These are phyloP conservation scores for Rhyacophila evoluta DNA, from an alignment of 2,888 invertebrate genomes.

Conservation along the genomic window DNA sequence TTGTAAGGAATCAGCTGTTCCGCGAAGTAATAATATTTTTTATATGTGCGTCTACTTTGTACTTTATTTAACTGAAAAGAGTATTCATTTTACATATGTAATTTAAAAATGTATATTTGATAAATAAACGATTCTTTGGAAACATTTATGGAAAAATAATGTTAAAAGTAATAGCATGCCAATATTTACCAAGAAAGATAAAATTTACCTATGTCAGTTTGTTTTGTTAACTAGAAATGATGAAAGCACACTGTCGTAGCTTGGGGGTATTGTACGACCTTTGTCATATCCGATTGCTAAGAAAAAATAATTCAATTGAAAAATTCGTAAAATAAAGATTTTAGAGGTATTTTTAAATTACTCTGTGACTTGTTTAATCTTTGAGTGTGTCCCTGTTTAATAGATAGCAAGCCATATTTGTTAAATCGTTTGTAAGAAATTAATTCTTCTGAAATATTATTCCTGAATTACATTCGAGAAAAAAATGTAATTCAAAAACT, in stretches of 20 bases:
- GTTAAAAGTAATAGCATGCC: not conserved
- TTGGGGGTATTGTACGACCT: slow-evolving; percentile 10
- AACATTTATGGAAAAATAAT: not conserved
- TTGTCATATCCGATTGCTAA: slow-evolving; percentile 6
- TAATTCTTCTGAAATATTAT: too few relatives aligned
- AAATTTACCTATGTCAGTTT: not conserved
- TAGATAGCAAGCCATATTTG: too few relatives aligned
- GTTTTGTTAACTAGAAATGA: slow-evolving; percentile 27
- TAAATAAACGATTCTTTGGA: not conserved
- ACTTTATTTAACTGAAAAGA: too few relatives aligned
- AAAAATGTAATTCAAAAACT: too few relatives aligned
- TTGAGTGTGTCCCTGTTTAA: too few relatives aligned
- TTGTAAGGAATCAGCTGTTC: too few relatives aligned
- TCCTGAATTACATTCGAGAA: too few relatives aligned
- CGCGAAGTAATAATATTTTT: too few relatives aligned
- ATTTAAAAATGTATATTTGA: not conserved
- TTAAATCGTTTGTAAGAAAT: too few relatives aligned
- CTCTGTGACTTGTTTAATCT: not conserved
- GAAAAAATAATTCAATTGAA: slow-evolving; percentile 13
- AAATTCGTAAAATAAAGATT: not conserved
- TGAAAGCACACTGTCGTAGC: slow-evolving; percentile 27
- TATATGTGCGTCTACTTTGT: too few relatives aligned
- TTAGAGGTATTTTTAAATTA: not conserved
- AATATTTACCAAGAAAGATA: not conserved
- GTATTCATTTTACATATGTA: too few relatives aligned